Evolutionary conservation across 2,888 invertebrate species (phyloP), one percentile per base, ranked within the genome.

Genomic region (Brachylomia viminalis): DNA sequence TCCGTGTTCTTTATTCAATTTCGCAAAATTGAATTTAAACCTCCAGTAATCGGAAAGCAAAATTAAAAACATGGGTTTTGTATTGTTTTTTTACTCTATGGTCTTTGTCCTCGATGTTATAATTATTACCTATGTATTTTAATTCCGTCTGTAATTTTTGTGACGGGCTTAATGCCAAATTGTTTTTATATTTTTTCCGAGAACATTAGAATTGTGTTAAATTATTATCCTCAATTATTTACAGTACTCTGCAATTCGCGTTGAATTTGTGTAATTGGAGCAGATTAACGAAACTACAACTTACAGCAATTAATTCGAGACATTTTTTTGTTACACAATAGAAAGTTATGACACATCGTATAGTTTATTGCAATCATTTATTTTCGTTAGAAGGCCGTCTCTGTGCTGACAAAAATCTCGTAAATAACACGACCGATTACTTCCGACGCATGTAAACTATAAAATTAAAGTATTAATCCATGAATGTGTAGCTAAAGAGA

Each of bases 141-240:
- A 83, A 83, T 82, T 82, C 64, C 42, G 61, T 71, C 61, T 59
- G 49, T 80, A 79, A 77, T 79, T 72, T 77, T 76, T 75, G 33
- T 71, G 30, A 77, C 75, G 79, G 86, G 84, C 83, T 80, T 86
- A 69, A 80, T 86, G 80, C 87, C 84, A 87, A 87, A 83, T 83
- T 70, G 65, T 67, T 75, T 81, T 73, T 81, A 80, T 79, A 79
- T 10, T 75, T 68, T 65, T 78, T 72, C 68, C 23, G 52, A 67
- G n/a, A 62, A 17, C 45, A 68, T 67, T 70, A 69, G 59, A 75
- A 67, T 71, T 58, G 17, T 77, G 45, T 56, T n/a, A n/a, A n/a
- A n/a, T 33, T 72, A 70, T 65, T 71, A 47, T 69, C 47, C 62
- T 65, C 45, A 77, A 72, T 74, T 73, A 71, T 73, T 76, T 71